Evolutionary conservation across 2,888 invertebrate species (phyloP).

Genomic region (Lagria hirta): DNA sequence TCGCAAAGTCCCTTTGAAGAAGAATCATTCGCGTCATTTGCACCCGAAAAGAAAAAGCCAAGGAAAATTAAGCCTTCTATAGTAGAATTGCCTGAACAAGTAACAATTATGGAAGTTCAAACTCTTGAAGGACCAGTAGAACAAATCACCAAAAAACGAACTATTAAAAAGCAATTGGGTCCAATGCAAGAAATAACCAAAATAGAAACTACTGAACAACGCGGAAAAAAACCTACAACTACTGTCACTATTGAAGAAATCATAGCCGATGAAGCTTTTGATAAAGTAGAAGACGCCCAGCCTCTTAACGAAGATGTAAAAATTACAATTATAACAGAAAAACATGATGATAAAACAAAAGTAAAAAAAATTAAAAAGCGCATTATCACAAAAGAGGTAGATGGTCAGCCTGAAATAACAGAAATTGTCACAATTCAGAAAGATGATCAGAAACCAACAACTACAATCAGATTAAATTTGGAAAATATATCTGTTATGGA

Average conservation of each 20-base stretch:
- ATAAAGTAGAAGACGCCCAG: conserved; percentile 40
- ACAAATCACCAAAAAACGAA: conserved; percentile 40
- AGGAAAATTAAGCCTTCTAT: conserved; percentile 20
- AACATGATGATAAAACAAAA: conserved; percentile 33
- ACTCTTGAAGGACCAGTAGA: conserved; percentile 35
- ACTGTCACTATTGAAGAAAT: conserved; percentile 41
- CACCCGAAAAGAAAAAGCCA: neutral
- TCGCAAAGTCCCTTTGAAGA: neutral
- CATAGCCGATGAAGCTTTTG: conserved; percentile 28
- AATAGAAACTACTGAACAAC: conserved; percentile 56
- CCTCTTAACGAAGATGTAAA: conserved; percentile 40
- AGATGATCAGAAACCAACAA: conserved; percentile 31
- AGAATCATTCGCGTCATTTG: neutral
- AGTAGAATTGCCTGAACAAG: conserved; percentile 39
- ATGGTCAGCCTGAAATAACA: conserved; percentile 44
- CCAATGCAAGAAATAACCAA: conserved; percentile 45
- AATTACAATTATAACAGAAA: conserved; percentile 44
- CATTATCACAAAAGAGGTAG: conserved; percentile 53
- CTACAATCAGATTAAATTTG: conserved; percentile 29
- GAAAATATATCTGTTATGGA: conserved; percentile 17
- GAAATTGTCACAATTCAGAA: conserved; percentile 33
- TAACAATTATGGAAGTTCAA: conserved; percentile 35
- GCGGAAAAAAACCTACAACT: conserved; percentile 48
- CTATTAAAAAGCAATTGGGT: conserved; percentile 45
- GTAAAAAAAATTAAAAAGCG: conserved; percentile 54